A percentile compares a stretch with the other conserved stretches of the same genome.
phyloP scores from a whole-genome alignment of 2,797 vertebrate species.

The Calcarius lapponicus region DNA sequence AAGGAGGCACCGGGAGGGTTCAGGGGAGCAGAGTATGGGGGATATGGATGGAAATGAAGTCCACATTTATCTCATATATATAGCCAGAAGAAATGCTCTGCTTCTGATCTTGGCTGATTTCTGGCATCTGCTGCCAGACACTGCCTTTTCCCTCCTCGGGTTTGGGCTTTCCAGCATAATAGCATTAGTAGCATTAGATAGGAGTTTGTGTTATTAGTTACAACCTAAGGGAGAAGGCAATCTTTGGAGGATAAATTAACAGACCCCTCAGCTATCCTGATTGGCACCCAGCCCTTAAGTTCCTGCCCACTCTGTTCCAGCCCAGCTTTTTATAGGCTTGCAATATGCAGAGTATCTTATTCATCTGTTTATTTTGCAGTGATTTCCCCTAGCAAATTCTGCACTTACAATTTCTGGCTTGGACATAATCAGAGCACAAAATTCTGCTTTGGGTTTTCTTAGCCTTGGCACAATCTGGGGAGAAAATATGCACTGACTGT shows the following conservation, averaged over 20 bases:
- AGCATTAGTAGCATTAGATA: constrained; percentile 59
- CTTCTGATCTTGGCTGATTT: constrained; percentile 48
- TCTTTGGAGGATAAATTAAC: constrained; percentile 49
- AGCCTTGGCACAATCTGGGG: background rate
- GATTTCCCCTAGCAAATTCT: background rate
- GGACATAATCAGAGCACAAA: background rate
- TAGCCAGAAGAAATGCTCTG: constrained; percentile 12
- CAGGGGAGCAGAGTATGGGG: background rate
- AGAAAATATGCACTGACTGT: background rate
- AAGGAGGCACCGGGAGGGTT: background rate
- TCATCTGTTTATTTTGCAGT: constrained; percentile 45
- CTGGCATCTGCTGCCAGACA: constrained; percentile 27
- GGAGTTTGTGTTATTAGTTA: constrained; percentile 49
- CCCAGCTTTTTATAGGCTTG: constrained; percentile 32
- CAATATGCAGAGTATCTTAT: background rate
- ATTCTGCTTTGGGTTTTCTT: background rate
- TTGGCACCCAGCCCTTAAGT: constrained; percentile 7
- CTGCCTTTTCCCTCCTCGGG: background rate
- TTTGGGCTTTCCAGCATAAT: constrained; percentile 62
- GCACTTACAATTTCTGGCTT: background rate
- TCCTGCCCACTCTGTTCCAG: constrained; percentile 32
- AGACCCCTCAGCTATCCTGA: background rate
- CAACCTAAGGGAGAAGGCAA: constrained; percentile 46
- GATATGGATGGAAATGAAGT: constrained; percentile 31
- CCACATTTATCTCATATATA: constrained; percentile 1